Evolutionary conservation across 2,113 vertebrate species (phyloP), one percentile per base, ranked within the genome.

Genomic region (Scatophagus argus): DNA sequence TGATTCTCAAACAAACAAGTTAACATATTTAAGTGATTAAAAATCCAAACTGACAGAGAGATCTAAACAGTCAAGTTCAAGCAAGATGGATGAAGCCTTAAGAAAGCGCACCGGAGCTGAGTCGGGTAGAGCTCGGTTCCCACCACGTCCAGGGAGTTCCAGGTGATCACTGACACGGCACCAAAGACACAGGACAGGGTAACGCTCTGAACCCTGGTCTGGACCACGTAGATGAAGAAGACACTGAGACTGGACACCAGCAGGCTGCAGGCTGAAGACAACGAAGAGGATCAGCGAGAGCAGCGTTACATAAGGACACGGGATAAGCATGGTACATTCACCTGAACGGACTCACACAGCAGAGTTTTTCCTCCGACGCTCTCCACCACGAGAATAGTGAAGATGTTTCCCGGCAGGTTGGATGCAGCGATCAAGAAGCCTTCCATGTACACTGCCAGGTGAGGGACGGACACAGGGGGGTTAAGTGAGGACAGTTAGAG

Each of bases 381-480:
- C 86, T 94, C 93, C 91, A 95, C 94, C 51, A 94, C n/a, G 1
- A 94, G 70, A 8, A 95, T 94, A 36, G 92, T 94, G 76, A 95
- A 91, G 87, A 95, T 88, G 91, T 95, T 95, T 12, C 95, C 95
- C 0, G 95, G 95, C 2, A 95, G 70, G 87, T 94, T 95, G 4
- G 94, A 91, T 0, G 60, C 89, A 1, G 95, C 95, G 0, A 91
- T 84, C 54, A 93, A 5, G 68, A 95, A 95, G 14, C 92, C 90
- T 56, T 95, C 94, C 84, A 77, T 92, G 32, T 95, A 95, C 13
- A 95, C 95, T 95, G 86, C 21, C 2, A 60, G 61, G 29, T 3
- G 34, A 63, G n/a, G 27, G 39, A 59, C 3, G 59, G 6, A 65
- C 9, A 52, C 21, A 43, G 29, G 19, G 14, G 44, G 19, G 13